These are phyloP conservation scores for Nerophis ophidion DNA, from an alignment of 2,113 vertebrate genomes.

Conservation along the genomic window DNA sequence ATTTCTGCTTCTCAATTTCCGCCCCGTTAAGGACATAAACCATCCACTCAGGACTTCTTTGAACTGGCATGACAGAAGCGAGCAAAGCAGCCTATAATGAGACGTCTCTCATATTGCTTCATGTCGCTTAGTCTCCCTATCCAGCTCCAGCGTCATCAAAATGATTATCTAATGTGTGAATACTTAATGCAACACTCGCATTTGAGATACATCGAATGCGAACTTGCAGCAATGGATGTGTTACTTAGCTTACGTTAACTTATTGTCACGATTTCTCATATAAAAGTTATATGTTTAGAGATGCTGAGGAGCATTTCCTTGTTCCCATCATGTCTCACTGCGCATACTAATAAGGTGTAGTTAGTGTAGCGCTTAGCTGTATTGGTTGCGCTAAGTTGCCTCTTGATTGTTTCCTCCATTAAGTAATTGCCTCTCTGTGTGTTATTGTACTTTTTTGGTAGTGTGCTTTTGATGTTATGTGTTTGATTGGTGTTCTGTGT, in stretches of 20 bases:
- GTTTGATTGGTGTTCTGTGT: too few species aligned
- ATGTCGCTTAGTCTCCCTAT: conserved; percentile 9
- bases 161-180: conserved; percentile 20
- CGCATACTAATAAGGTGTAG: too few species aligned
- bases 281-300: too few species aligned
- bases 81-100: conserved; percentile 27
- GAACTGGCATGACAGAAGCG: conserved; percentile 40
- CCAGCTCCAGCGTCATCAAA: conserved; percentile 27
- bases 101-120: conserved; percentile 36
- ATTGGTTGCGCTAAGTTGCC: too few species aligned
- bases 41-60: conserved; percentile 41
- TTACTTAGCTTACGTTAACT: background rate
- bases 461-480: too few species aligned
- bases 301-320: too few species aligned
- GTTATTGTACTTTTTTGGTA: too few species aligned
- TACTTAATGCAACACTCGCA: conserved; percentile 15
- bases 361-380: too few species aligned
- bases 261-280: too few species aligned
- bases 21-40: conserved; percentile 54
- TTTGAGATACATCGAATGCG: background rate
- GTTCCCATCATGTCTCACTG: too few species aligned
- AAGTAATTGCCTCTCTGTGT: too few species aligned
- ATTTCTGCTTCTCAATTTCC: conserved; percentile 42
- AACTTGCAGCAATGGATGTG: background rate
- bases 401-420: too few species aligned